These are phyloP conservation scores for Aphidius colemani DNA, from an alignment of 2,888 invertebrate species.

Conservation along the genomic window DNA sequence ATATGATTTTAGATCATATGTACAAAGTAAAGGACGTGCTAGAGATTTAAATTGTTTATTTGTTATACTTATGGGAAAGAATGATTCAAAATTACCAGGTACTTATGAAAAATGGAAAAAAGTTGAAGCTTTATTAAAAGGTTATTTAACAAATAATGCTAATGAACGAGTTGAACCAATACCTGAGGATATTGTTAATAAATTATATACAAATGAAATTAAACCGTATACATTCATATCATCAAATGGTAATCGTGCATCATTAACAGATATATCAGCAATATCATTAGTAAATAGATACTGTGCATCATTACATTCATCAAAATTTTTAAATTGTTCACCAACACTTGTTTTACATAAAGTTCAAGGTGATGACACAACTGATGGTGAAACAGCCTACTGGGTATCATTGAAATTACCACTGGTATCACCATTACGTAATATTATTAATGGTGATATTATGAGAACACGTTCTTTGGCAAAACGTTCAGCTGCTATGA, in stretches of 20 bases:
- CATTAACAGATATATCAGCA: conserved; percentile 65
- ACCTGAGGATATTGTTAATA: conserved; percentile 61
- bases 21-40: conserved; percentile 91
- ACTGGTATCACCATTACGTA: conserved; percentile 74
- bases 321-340: conserved; percentile 41
- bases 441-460: conserved; percentile 70
- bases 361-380: neutral
- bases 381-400: too few species aligned
- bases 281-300: conserved; percentile 79
- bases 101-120: conserved; percentile 61
- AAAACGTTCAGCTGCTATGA: conserved; percentile 82
- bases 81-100: conserved; percentile 38
- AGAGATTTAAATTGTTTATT: conserved; percentile 69
- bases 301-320: conserved; percentile 71
- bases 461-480: conserved; percentile 68
- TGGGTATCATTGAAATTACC: conserved; percentile 74
- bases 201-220: conserved; percentile 64
- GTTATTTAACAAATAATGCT: conserved; percentile 64
- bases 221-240: conserved; percentile 61
- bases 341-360: conserved; percentile 47
- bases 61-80: conserved; percentile 62
- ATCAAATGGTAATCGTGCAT: conserved; percentile 39
- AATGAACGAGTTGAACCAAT: conserved; percentile 64
- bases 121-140: conserved; percentile 65
- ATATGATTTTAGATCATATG: conserved; percentile 77